phyloP scores from a whole-genome alignment of 2,888 invertebrate species.

The Gryllus longicercus region DNA sequence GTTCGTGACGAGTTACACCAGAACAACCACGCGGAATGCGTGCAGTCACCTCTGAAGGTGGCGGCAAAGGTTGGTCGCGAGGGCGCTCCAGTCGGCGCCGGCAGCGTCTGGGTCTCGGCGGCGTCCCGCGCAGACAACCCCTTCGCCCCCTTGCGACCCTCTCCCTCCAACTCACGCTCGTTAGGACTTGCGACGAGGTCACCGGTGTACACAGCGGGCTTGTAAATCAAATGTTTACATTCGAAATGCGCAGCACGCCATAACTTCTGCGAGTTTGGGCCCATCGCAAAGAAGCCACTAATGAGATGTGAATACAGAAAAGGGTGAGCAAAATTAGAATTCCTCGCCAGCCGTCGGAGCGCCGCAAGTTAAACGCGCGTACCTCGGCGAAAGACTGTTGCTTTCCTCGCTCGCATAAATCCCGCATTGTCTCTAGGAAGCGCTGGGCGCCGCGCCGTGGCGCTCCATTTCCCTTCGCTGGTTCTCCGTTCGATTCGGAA shows the following conservation, averaged over 20 bases:
- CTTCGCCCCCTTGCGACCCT: neutral
- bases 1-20: no score
- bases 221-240: conserved; percentile 17
- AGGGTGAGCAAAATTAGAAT: conserved; percentile 4
- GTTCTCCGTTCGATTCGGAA: no score
- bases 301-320: conserved; percentile 17
- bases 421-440: neutral
- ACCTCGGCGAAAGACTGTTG: conserved; percentile 9
- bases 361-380: neutral
- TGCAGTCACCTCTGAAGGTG: neutral
- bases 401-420: conserved; percentile 8
- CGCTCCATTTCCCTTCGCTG: no score
- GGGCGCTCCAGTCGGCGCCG: neutral
- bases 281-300: conserved; percentile 17
- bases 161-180: neutral
- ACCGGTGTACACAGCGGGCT: neutral
- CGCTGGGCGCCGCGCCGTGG: no score
- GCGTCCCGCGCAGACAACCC: neutral
- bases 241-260: conserved; percentile 17
- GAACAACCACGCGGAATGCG: neutral
- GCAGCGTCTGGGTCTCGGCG: neutral
- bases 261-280: conserved; percentile 1
- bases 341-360: neutral
- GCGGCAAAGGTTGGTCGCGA: neutral
- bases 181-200: conserved; percentile 17